Base-by-base conservation (phyloP, 1,140 invertebrate genomes). In the Lepidotrigona ventralis region DNA sequence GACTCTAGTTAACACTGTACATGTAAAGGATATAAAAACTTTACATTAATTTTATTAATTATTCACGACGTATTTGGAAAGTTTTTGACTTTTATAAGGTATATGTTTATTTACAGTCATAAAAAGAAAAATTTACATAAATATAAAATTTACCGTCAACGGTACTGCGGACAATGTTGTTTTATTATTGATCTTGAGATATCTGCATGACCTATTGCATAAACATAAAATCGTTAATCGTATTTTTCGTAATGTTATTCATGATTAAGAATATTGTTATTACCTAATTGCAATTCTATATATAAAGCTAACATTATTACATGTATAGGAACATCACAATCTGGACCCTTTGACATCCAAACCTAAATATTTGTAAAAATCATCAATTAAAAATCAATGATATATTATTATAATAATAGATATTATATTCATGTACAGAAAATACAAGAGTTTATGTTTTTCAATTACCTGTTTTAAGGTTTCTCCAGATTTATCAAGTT, bases 301-400 rank as follows among this genome's bases (percentile, higher is more conserved):
- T 97, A 97, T 58, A 97, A 94, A 23, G 96, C 96, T 68, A 97
- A 91, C 93, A 96, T 96, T 71, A 97, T 94, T 17, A 97, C 96
- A 89, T 97, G 97, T 84, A 95, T 95, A n/a, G 97, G 96, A 84
- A 97, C 94, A 88, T 95, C 95, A 85, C 95, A 95, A n/a, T 95
- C 93, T 83, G 94, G 92, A 33, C 94, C 93, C 90, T 95, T 95
- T 11, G 94, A 94, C 85, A 95, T 94, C 95, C 96, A 96, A 39
- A 95, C 93, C 95, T 95, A 81, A 39, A 87, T 21, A 29, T 53
- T 74, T 58, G 19, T 72, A 5, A 58, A 12, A 56, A 33, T 8
- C 2, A 56, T 33, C 29, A 21, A 73, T 56, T 56, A 73, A 79
- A 33, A 33, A 33, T 33, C 83, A 70, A 81, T 14, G 64, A 64